Percentiles rank a stretch among this genome's conserved stretches.
Evolutionary conservation across 2,113 vertebrate genomes (phyloP).

Genomic region (Falco punctatus): DNA sequence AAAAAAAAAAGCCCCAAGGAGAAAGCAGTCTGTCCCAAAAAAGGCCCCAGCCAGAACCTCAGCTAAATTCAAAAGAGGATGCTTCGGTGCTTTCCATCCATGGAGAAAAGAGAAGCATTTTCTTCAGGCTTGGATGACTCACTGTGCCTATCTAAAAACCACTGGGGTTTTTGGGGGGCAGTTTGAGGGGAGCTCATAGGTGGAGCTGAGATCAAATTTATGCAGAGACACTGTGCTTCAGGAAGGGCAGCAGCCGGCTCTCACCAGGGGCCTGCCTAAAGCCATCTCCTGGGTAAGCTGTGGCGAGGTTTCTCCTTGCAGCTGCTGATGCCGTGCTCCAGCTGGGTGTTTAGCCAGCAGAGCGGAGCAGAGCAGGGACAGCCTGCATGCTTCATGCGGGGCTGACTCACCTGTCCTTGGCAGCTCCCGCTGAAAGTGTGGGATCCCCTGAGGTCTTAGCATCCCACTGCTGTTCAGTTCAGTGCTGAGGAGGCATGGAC

Average conservation of each 20-base stretch:
- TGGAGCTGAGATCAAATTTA: background rate
- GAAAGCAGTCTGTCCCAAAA: background rate
- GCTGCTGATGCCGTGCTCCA: background rate
- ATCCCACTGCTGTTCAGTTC: background rate
- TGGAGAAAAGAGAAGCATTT: background rate
- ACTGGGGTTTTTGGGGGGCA: background rate
- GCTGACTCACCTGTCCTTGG: background rate
- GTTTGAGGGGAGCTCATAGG: background rate
- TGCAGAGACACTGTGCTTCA: background rate
- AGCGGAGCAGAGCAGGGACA: background rate
- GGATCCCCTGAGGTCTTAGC: background rate
- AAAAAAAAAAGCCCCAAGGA: background rate
- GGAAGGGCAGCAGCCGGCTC: background rate
- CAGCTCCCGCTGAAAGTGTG: background rate
- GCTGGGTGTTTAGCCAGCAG: background rate
- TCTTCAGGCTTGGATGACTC: background rate
- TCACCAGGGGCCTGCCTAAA: background rate
- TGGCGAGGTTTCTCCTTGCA: background rate
- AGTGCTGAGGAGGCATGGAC: background rate
- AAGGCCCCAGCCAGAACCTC: background rate
- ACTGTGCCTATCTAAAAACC: background rate
- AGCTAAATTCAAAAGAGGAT: background rate
- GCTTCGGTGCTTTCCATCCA: background rate
- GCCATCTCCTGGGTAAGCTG: background rate
- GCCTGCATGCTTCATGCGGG: fast-evolving